Evolutionary conservation across 2,888 invertebrate genomes (phyloP).

Genomic region (Chirona hameri): DNA sequence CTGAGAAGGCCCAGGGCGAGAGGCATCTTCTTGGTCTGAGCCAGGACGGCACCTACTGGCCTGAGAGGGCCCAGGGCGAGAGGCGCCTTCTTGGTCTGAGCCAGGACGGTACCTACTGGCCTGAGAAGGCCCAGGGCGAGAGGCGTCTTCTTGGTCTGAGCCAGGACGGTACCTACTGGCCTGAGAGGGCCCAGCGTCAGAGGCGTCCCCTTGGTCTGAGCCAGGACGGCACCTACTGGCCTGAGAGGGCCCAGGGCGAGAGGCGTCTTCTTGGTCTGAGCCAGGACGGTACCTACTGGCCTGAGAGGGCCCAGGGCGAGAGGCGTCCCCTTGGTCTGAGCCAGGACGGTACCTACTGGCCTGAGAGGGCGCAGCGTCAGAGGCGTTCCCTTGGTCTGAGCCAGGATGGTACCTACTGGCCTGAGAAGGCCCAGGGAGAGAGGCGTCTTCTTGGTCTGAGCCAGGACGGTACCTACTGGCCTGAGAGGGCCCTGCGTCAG

Average conservation of each 20-base stretch:
- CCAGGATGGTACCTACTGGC: background rate
- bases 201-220: background rate
- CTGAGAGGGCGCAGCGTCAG: background rate
- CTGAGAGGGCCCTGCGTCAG: no score
- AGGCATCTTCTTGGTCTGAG: background rate
- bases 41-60: background rate
- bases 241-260: no score
- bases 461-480: no score
- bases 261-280: no score
- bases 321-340: background rate
- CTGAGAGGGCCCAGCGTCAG: background rate
- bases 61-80: background rate
- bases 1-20: no score
- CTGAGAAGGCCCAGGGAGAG: background rate
- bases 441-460: background rate
- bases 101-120: background rate
- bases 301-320: no score
- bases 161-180: background rate
- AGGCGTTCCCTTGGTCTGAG: background rate
- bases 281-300: no score
- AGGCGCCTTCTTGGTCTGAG: background rate
- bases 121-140: background rate
- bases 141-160: background rate
- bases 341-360: background rate
- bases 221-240: no score